A percentile compares a stretch with the other conserved stretches of the same genome.
phyloP scores from a whole-genome alignment of 2,113 vertebrate genomes.

The Callipepla californica region DNA sequence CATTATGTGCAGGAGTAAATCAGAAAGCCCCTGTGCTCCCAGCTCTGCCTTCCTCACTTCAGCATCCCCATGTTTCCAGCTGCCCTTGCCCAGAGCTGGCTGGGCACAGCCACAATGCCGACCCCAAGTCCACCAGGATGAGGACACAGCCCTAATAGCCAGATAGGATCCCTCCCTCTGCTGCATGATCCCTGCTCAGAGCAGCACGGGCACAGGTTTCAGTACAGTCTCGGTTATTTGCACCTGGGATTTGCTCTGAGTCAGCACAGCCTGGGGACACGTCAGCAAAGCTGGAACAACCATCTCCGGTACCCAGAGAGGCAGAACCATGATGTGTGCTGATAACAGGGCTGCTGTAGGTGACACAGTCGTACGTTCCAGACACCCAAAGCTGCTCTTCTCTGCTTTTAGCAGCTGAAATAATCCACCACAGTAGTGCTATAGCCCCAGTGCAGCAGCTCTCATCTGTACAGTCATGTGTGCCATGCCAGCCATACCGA shows the following conservation, averaged over 20 bases:
- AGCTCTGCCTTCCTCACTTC: background rate
- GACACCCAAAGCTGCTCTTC: background rate
- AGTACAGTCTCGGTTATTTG: background rate
- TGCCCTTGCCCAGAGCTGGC: background rate
- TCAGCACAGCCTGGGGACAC: background rate
- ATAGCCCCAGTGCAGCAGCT: background rate
- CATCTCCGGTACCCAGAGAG: background rate
- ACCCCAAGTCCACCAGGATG: accelerated
- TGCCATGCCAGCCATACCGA: conserved; percentile 12
- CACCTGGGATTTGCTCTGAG: background rate
- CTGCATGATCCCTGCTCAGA: background rate
- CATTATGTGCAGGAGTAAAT: background rate
- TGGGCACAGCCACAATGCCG: background rate
- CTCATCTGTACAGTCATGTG: background rate
- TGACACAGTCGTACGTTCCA: accelerated
- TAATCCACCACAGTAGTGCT: accelerated
- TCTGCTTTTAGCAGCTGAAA: background rate
- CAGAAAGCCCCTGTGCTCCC: background rate
- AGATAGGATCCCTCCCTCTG: background rate
- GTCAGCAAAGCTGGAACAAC: background rate
- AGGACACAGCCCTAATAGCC: background rate
- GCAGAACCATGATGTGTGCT: accelerated
- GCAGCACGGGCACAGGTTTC: background rate
- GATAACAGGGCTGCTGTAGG: background rate
- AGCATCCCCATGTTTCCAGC: background rate